Evolutionary conservation across 2,888 invertebrate genomes (phyloP).

Genomic region (Glyphotaelius pellucidus): DNA sequence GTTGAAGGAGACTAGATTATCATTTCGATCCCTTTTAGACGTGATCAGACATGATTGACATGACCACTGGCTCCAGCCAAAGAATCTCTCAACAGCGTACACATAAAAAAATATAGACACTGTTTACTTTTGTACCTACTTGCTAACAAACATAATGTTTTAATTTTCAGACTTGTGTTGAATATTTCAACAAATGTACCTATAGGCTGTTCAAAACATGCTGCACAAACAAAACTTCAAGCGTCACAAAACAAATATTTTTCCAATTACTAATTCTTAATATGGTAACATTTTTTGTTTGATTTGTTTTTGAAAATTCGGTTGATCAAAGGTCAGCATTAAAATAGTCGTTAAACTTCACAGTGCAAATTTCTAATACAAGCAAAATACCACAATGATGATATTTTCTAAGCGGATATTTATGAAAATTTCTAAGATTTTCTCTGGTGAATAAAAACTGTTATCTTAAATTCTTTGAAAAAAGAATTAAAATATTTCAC

Average conservation of each 20-base stretch:
- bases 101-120: neutral
- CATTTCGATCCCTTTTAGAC: no score
- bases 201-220: neutral
- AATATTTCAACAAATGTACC: neutral
- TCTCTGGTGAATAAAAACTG: no score
- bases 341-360: no score
- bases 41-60: no score
- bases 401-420: no score
- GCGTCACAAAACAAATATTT: neutral
- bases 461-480: no score
- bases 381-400: no score
- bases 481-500: no score
- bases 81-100: neutral
- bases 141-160: neutral
- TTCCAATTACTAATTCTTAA: neutral
- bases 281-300: neutral
- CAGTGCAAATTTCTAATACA: no score
- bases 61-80: neutral
- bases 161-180: neutral
- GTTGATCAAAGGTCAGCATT: no score
- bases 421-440: no score
- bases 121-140: neutral
- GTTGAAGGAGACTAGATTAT: no score
- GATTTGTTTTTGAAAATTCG: neutral
- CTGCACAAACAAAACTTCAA: neutral